A percentile compares a stretch with the other conserved stretches of the same genome.
Conservation (phyloP, 2,888 invertebrate genomes). For the Vanessa cardui region DNA sequence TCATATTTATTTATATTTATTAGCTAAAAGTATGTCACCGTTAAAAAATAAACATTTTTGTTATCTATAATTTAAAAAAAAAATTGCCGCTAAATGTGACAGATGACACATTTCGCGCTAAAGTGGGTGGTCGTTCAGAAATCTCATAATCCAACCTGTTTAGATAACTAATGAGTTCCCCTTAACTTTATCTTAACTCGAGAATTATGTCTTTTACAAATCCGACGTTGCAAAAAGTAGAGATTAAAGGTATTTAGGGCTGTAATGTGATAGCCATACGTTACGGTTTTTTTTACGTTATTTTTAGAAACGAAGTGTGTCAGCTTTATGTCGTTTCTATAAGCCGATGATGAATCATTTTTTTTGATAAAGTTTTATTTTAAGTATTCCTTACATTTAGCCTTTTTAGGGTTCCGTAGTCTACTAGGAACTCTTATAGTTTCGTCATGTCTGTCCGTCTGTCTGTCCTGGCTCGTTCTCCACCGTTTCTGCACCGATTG, state of each 20-base stretch:
- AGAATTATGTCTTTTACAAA: slow-evolving; percentile 38
- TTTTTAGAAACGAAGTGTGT: slow-evolving; percentile 26
- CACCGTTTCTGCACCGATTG: no score
- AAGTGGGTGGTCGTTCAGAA: slow-evolving; percentile 62
- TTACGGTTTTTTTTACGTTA: slow-evolving; percentile 37
- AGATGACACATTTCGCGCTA: slow-evolving; percentile 57
- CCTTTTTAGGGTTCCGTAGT: no score
- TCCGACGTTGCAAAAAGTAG: slow-evolving; percentile 43
- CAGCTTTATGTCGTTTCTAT: slow-evolving; percentile 12
- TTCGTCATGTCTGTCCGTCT: no score
- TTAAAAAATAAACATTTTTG: background rate
- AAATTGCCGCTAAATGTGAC: slow-evolving; percentile 49
- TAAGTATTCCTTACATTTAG: background rate
- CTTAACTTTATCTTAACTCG: background rate
- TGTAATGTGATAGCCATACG: slow-evolving; percentile 46
- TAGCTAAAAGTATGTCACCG: background rate
- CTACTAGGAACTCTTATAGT: no score
- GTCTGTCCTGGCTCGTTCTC: no score
- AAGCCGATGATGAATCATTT: background rate
- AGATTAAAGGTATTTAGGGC: slow-evolving; percentile 44
- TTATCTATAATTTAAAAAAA: slow-evolving; percentile 21
- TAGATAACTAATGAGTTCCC: slow-evolving; percentile 62
- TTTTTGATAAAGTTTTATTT: background rate
- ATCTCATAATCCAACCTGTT: slow-evolving; percentile 65
- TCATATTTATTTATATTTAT: no score